phyloP scores from a whole-genome alignment of 2,113 vertebrate species.

The Tetrao urogallus region DNA sequence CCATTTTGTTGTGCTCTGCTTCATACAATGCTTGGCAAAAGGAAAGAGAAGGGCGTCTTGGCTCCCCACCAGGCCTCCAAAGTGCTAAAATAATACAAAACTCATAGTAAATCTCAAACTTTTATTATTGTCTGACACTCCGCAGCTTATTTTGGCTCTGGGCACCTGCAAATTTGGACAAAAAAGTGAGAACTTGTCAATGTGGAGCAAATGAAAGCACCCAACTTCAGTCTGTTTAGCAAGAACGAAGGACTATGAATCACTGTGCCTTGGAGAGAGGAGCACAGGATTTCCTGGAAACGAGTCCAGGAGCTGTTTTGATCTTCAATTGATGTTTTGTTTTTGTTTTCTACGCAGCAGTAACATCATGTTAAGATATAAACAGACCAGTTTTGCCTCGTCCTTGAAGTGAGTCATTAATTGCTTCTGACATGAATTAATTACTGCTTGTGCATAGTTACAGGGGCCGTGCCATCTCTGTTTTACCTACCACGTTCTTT shows the following conservation, averaged over 20 bases:
- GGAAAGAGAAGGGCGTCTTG: not conserved
- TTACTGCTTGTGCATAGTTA: slow-evolving; percentile 8
- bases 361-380: slow-evolving; percentile 26
- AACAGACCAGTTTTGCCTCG: not conserved
- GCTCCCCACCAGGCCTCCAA: not conserved
- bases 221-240: slow-evolving; percentile 32
- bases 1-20: slow-evolving; percentile 11
- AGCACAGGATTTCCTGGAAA: slow-evolving; percentile 57
- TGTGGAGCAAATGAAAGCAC: slow-evolving; percentile 47
- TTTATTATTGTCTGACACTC: slow-evolving; percentile 38
- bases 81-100: slow-evolving; percentile 49
- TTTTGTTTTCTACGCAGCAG: slow-evolving; percentile 49
- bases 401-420: slow-evolving; percentile 23
- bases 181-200: not conserved
- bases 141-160: slow-evolving; percentile 36
- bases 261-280: not conserved
- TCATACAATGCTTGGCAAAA: slow-evolving; percentile 40
- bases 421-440: slow-evolving; percentile 28
- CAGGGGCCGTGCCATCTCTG: not conserved
- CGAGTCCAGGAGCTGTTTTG: slow-evolving; percentile 31
- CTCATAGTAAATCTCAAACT: slow-evolving; percentile 20
- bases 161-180: not conserved
- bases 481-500: not conserved
- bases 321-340: slow-evolving; percentile 11
- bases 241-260: slow-evolving; percentile 7